Percentiles rank a stretch among this genome's conserved stretches.
These are phyloP conservation scores for Centruroides vittatus DNA, from an alignment of 1,140 invertebrate species.

Conservation along the genomic window DNA sequence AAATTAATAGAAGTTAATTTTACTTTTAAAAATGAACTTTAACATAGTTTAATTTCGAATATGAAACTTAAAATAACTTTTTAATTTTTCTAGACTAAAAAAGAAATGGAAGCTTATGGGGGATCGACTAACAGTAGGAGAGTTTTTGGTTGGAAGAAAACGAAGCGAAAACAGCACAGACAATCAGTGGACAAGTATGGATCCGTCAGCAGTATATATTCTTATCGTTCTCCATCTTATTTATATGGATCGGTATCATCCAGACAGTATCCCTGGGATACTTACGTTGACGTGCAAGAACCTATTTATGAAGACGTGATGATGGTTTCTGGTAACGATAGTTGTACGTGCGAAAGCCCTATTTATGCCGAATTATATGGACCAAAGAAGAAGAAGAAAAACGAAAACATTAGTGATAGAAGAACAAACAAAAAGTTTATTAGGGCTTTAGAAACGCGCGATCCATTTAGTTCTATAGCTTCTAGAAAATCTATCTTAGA, in stretches of 20 bases:
- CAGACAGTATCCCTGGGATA: not conserved
- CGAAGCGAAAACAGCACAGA: not conserved
- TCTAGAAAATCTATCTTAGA: slow-evolving; percentile 54
- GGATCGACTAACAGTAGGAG: not conserved
- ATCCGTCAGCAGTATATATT: too few relatives aligned
- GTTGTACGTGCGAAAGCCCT: too few relatives aligned
- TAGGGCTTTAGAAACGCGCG: not conserved
- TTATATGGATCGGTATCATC: not conserved
- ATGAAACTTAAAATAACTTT: too few relatives aligned
- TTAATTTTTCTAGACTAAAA: too few relatives aligned
- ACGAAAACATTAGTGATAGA: not conserved
- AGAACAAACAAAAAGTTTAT: not conserved
- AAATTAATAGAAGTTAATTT: too few relatives aligned
- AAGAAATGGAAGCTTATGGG: not conserved
- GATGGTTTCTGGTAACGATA: too few relatives aligned
- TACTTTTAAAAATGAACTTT: too few relatives aligned
- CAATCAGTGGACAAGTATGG: not conserved
- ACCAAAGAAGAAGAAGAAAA: too few relatives aligned
- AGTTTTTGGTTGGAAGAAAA: not conserved
- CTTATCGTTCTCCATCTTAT: too few relatives aligned
- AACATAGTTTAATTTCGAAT: too few relatives aligned
- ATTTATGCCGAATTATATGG: too few relatives aligned
- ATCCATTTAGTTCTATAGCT: slow-evolving; percentile 12
- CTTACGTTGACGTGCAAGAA: not conserved
- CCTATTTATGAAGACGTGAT: not conserved